Conservation (phyloP, 2,797 vertebrate genomes). For the Pempheris klunzingeri region DNA sequence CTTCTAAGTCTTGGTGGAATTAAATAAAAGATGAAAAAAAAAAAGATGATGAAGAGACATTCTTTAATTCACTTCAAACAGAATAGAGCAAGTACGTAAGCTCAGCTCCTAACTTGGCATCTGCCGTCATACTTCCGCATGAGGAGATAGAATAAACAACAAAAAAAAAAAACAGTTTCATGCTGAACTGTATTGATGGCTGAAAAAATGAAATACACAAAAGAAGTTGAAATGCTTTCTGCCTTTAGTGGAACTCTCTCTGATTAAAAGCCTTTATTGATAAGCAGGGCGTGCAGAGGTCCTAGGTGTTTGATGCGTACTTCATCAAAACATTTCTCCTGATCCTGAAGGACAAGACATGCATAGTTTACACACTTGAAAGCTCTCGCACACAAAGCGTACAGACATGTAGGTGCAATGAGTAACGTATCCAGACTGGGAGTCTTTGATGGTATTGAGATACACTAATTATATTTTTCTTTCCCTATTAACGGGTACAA, state of each 20-base stretch:
- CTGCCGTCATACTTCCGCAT: slow-evolving; percentile 62
- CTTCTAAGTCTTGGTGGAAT: slow-evolving; percentile 67
- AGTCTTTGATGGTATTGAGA: neutral
- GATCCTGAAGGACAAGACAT: slow-evolving; percentile 46
- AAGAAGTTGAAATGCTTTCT: slow-evolving; percentile 47
- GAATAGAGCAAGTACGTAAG: slow-evolving; percentile 74
- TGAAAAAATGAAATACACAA: slow-evolving; percentile 40
- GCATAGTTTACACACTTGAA: slow-evolving; percentile 64
- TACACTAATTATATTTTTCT: slow-evolving; percentile 20
- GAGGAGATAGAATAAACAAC: slow-evolving; percentile 68
- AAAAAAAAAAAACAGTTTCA: slow-evolving; percentile 45
- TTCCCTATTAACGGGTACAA: slow-evolving; percentile 12
- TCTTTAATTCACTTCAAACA: slow-evolving; percentile 83
- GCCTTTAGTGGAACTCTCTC: slow-evolving; percentile 30
- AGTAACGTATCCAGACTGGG: slow-evolving; percentile 11
- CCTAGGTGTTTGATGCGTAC: slow-evolving; percentile 53
- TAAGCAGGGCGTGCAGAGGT: slow-evolving; percentile 43
- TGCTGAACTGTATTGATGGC: slow-evolving; percentile 39
- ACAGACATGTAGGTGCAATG: neutral
- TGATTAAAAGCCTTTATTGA: slow-evolving; percentile 65
- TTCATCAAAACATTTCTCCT: slow-evolving; percentile 56
- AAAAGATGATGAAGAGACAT: slow-evolving; percentile 77
- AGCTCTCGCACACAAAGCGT: slow-evolving; percentile 29
- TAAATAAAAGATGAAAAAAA: slow-evolving; percentile 78
- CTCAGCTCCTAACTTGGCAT: slow-evolving; percentile 56